phyloP scores from a whole-genome alignment of 2,113 vertebrate genomes.

The Serinus canaria region DNA sequence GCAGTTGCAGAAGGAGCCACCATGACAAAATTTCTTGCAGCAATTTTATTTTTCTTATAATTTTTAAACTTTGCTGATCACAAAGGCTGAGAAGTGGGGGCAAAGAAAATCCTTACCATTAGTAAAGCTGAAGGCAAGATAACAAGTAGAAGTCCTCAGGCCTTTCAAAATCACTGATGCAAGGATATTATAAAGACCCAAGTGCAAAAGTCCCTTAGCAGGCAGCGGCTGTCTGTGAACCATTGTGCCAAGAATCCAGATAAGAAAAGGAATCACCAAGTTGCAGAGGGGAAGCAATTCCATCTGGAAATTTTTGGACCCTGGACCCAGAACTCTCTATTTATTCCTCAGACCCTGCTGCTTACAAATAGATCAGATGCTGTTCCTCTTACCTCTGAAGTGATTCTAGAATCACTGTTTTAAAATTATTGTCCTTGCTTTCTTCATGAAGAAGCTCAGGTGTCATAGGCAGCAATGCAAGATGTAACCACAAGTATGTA shows the following conservation, averaged over 20 bases:
- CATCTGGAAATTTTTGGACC: background rate
- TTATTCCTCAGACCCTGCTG: background rate
- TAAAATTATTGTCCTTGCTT: background rate
- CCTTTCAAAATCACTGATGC: background rate
- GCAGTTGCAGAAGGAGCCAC: background rate
- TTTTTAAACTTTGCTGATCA: background rate
- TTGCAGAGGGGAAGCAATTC: background rate
- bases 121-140: background rate
- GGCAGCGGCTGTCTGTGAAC: background rate
- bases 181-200: background rate
- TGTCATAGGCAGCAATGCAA: background rate
- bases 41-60: background rate
- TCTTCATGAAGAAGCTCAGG: background rate
- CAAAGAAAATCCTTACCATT: background rate
- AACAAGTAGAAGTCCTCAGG: background rate
- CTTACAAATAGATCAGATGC: background rate
- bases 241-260: background rate
- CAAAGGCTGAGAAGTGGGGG: background rate
- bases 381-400: background rate
- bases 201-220: background rate
- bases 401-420: background rate
- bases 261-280: background rate
- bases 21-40: background rate
- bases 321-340: background rate
- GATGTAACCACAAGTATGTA: background rate